phyloP scores from a whole-genome alignment of 53 echinoderm and acorn worm genomes.

The Arbacia lixula region DNA sequence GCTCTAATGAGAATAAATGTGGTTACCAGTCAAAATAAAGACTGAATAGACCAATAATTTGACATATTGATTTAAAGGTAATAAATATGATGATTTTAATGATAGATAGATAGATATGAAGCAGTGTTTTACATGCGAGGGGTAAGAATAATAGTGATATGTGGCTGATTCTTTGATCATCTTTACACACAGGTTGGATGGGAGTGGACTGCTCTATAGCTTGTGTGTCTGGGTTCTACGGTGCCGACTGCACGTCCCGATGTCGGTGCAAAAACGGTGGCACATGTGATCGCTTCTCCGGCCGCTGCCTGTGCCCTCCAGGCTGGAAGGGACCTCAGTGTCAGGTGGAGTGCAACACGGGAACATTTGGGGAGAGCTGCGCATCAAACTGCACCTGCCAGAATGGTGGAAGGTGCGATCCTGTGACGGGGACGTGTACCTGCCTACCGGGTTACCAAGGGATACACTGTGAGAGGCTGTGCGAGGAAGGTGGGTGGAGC shows the following conservation, averaged over 20 bases:
- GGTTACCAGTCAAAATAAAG: too few species aligned
- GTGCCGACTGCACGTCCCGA: slow-evolving; percentile 56
- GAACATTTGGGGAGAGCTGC: slow-evolving; percentile 72
- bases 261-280: slow-evolving; percentile 76
- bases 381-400: slow-evolving; percentile 63
- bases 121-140: too few species aligned
- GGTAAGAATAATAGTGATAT: neutral
- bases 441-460: slow-evolving; percentile 79
- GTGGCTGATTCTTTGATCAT: slow-evolving; percentile 36
- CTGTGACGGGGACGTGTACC: slow-evolving; percentile 71
- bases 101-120: too few species aligned
- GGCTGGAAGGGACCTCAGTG: slow-evolving; percentile 69
- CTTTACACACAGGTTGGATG: slow-evolving; percentile 70
- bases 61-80: too few species aligned
- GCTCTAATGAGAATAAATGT: too few species aligned
- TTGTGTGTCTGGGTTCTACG: slow-evolving; percentile 67
- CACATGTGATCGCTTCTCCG: slow-evolving; percentile 71
- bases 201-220: slow-evolving; percentile 65
- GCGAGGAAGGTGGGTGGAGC: slow-evolving; percentile 26
- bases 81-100: too few species aligned
- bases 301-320: slow-evolving; percentile 57
- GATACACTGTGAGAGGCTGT: slow-evolving; percentile 50
- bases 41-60: too few species aligned
- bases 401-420: slow-evolving; percentile 66
- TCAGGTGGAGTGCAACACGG: slow-evolving; percentile 50